These are phyloP conservation scores for Saccostrea glomerata DNA, from an alignment of 1,140 invertebrate species.

Conservation along the genomic window DNA sequence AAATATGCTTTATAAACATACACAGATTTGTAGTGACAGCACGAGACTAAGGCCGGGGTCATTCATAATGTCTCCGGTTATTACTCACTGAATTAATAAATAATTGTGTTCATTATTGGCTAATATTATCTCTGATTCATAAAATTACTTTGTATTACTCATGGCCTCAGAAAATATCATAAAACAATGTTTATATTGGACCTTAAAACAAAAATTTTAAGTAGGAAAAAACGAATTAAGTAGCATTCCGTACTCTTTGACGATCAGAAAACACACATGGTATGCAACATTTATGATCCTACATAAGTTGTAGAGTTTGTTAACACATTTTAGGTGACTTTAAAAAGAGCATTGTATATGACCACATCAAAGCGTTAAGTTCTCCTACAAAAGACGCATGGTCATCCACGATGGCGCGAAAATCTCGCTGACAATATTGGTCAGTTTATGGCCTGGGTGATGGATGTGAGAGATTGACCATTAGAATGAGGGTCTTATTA, in stretches of 20 bases:
- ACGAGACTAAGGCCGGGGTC: too few species aligned
- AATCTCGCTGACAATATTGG: neutral
- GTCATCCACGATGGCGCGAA: slow-evolving; percentile 24
- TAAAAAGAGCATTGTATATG: neutral
- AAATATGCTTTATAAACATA: too few species aligned
- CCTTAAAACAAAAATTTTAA: neutral
- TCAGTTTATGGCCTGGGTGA: neutral
- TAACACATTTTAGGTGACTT: slow-evolving; percentile 1
- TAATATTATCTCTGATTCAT: neutral
- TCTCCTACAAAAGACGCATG: neutral
- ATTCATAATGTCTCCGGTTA: too few species aligned
- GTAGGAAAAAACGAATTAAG: neutral
- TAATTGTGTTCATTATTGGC: too few species aligned
- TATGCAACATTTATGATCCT: neutral
- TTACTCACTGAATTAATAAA: too few species aligned
- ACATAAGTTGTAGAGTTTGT: neutral
- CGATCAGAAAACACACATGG: neutral
- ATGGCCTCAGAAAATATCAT: neutral
- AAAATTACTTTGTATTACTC: neutral
- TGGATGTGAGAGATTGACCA: neutral
- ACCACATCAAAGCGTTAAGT: slow-evolving; percentile 15
- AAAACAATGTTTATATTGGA: neutral
- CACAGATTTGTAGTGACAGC: too few species aligned
- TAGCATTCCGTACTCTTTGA: neutral
- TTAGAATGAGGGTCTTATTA: neutral